Percentiles rank a stretch among this genome's conserved stretches.
These are phyloP conservation scores for Pteruthius melanotis DNA, from an alignment of 2,113 vertebrate species.

Conservation along the genomic window DNA sequence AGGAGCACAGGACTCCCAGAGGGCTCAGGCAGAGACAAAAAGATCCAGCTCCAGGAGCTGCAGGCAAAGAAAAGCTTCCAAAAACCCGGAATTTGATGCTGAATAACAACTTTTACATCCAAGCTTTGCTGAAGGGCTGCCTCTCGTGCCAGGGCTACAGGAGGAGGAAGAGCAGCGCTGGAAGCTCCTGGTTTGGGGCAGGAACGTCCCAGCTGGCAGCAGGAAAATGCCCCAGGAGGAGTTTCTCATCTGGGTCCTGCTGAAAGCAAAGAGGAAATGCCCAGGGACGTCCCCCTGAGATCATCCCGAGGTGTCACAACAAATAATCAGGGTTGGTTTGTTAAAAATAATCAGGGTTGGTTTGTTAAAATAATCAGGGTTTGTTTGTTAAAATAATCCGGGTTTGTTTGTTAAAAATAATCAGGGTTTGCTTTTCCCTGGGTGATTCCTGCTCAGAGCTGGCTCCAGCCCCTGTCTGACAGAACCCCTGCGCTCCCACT, in stretches of 20 bases:
- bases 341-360: not conserved
- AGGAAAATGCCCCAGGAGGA: not conserved
- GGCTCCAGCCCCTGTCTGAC: not conserved
- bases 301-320: not conserved
- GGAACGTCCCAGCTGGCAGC: not conserved
- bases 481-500: not conserved
- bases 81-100: not conserved
- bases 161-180: not conserved
- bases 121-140: not conserved
- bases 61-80: not conserved
- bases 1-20: not conserved
- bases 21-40: too few species aligned
- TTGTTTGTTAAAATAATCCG: too few species aligned
- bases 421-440: fast-evolving
- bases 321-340: too few species aligned
- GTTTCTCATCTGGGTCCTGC: not conserved
- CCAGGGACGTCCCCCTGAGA: not conserved
- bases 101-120: not conserved
- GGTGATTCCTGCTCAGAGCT: not conserved
- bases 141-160: not conserved
- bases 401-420: not conserved
- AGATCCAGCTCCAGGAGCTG: not conserved
- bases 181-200: not conserved
- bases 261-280: not conserved
- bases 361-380: fast-evolving